Evolutionary conservation across 2,113 vertebrate species (phyloP).

Genomic region (Phasianus colchicus): DNA sequence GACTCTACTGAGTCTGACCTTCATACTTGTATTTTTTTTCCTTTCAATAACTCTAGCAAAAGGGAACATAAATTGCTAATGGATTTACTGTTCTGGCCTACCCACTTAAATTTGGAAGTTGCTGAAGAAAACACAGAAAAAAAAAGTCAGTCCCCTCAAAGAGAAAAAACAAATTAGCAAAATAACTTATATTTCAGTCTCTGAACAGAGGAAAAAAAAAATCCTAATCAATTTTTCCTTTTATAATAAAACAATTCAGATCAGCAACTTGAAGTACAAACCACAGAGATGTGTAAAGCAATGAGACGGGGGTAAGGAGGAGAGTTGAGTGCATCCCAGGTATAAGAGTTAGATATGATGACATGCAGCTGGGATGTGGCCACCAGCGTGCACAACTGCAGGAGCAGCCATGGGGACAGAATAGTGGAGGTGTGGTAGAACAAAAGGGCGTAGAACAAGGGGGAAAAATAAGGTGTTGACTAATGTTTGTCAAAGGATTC

Average conservation of each 20-base stretch:
- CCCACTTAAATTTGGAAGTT: not conserved
- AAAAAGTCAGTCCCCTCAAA: not conserved
- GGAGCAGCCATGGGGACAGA: not conserved
- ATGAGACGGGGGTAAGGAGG: too few species aligned
- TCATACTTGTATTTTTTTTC: not conserved
- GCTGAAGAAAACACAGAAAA: not conserved
- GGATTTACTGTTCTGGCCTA: not conserved
- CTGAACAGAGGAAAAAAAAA: not conserved
- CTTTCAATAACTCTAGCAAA: not conserved
- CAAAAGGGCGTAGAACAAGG: not conserved
- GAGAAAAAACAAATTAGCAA: not conserved
- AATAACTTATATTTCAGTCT: rapidly evolving
- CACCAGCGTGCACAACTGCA: not conserved
- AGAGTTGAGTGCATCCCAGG: not conserved
- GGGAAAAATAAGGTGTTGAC: not conserved
- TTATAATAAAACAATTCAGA: rapidly evolving
- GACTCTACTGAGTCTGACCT: not conserved
- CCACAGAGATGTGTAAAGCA: not conserved
- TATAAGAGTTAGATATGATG: not conserved
- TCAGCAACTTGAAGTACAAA: rapidly evolving
- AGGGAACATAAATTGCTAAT: not conserved
- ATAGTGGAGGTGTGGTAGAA: not conserved
- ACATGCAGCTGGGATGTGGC: not conserved
- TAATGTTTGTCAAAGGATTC: not conserved
- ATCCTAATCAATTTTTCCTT: rapidly evolving